Evolutionary conservation across 1,140 invertebrate genomes (phyloP).

Genomic region (Pissodes strobi): DNA sequence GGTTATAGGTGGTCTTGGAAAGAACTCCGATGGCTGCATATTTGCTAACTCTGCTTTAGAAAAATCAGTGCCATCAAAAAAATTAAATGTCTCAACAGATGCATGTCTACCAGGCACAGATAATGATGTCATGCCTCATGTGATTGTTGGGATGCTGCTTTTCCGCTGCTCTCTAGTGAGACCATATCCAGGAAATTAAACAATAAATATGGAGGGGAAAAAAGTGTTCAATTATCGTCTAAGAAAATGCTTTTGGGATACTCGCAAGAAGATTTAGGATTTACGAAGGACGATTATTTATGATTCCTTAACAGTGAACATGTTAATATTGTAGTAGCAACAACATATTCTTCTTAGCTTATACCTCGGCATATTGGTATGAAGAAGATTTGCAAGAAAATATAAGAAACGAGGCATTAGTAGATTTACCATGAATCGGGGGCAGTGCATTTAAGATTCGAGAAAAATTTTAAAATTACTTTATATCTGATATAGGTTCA

Average conservation of each 20-base stretch:
- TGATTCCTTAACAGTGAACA: constrained; percentile 27
- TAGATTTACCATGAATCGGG: no score
- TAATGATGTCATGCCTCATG: constrained; percentile 35
- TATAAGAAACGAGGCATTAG: no score
- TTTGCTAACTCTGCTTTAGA: constrained; percentile 27
- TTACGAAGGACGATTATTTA: constrained; percentile 17
- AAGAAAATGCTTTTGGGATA: constrained; percentile 26
- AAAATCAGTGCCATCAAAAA: constrained; percentile 7
- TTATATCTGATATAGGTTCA: no score
- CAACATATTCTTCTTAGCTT: no score
- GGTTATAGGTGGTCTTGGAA: constrained; percentile 57
- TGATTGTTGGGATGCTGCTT: constrained; percentile 41
- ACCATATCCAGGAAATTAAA: constrained; percentile 18
- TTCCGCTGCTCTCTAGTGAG: constrained; percentile 35
- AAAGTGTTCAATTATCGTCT: constrained; percentile 26
- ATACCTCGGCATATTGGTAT: no score
- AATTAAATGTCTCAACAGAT: constrained; percentile 20
- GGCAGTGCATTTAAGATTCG: no score
- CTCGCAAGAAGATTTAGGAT: constrained; percentile 17
- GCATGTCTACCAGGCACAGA: constrained; percentile 19
- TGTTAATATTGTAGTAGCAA: constrained; percentile 7
- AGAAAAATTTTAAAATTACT: no score
- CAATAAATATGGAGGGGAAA: constrained; percentile 38
- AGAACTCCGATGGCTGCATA: constrained; percentile 53
- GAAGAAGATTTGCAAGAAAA: not conserved